Evolutionary conservation across 2,888 invertebrate genomes (phyloP), one percentile per base, ranked within the genome.

Genomic region (Melanostoma mellinum): DNA sequence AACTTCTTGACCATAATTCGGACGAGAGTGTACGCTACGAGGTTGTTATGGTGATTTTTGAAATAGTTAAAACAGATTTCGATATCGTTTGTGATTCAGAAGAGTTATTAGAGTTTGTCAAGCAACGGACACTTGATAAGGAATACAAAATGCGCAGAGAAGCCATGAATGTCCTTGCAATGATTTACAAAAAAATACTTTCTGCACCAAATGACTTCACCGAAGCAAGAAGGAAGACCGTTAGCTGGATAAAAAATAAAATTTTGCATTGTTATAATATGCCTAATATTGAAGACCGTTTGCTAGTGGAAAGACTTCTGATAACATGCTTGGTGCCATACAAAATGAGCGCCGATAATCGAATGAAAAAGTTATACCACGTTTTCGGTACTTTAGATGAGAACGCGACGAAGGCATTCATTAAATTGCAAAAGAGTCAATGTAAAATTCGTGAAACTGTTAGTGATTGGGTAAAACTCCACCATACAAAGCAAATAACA

Each of bases 221-320:
- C 0, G 94, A 95, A 0, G 93, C 93, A 0, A 97, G 97, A 0
- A 96, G 96, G 87, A 96, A 96, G 88, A 97, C 97, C 0, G 96
- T 98, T 0, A 96, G 96, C 85, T 99, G 99, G 98, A 98, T 99
- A 84, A 98, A 98, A 89, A 97, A 99, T 89, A 99, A 99, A 93
- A 98, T 99, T 84, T 93, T 99, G 35, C 98, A 99, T 91, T 98
- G 96, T 0, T 94, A 94, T 84, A 95, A 95, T 86, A 95, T 95
- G 94, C 94, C 95, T 0, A 95, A 95, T 32, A 94, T 98, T 90
- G 99, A 99, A 90, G 99, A 99, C 91, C 94, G 97, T 88, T 92
- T 99, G 65, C 90, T 99, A 68, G 98, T 99, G 0, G 99, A 99
- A 91, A 93, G 98, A 86, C 92, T 99, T 36, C 91, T 99, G 50